Percentiles rank a stretch among this genome's conserved stretches.
These are phyloP conservation scores for Champsocephalus esox DNA, from an alignment of 2,797 vertebrate genomes.

Conservation along the genomic window DNA sequence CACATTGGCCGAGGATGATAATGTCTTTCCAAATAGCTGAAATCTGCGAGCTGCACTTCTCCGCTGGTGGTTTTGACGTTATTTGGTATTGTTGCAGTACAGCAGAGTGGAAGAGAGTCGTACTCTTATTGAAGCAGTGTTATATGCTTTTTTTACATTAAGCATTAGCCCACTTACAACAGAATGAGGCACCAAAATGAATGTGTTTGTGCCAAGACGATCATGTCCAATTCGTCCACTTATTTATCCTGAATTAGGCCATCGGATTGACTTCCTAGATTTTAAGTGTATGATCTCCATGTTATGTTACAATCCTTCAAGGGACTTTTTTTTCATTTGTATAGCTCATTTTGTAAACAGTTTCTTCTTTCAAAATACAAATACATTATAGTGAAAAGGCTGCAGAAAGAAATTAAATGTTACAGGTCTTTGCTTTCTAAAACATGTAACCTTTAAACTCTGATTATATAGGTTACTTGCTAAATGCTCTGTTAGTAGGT, in stretches of 20 bases:
- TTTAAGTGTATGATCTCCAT: constrained; percentile 2
- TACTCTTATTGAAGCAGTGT: constrained; percentile 32
- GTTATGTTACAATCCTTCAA: not conserved
- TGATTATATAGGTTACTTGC: not conserved
- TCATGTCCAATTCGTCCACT: constrained; percentile 6
- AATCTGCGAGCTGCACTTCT: constrained; percentile 48
- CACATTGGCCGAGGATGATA: constrained; percentile 56
- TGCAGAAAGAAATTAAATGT: constrained; percentile 1
- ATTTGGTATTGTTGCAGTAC: constrained; percentile 34
- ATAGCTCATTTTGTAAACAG: not conserved
- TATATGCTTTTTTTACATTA: constrained; percentile 26
- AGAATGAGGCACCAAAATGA: constrained; percentile 18
- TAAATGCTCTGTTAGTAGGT: not conserved
- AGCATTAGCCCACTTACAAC: constrained; percentile 28
- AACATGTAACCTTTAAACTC: not conserved
- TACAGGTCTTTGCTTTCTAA: not conserved
- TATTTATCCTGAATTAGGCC: constrained; percentile 12
- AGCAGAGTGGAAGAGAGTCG: constrained; percentile 15
- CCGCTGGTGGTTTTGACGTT: constrained; percentile 31
- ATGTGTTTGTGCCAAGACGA: constrained; percentile 9
- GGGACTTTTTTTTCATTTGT: not conserved
- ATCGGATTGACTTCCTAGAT: constrained; percentile 3
- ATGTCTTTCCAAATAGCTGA: constrained; percentile 52
- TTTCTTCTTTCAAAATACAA: not conserved
- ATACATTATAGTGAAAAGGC: not conserved